Evolutionary conservation across 2,797 vertebrate species (phyloP), one percentile per base, ranked within the genome.

Genomic region (Mareca penelope): DNA sequence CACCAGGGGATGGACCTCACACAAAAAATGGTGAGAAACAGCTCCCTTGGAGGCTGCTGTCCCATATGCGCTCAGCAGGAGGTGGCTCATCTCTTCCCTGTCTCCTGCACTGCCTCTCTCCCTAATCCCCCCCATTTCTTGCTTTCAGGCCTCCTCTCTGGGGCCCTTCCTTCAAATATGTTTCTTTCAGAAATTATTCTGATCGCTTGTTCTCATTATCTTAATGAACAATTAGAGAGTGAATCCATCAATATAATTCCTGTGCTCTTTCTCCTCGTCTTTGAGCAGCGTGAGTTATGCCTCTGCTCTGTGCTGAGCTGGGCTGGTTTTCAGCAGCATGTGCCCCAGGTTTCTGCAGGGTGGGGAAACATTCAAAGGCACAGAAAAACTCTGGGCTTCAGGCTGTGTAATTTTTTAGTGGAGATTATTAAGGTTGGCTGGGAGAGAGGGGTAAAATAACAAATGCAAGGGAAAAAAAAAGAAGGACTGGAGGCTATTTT

Each of bases 221-320:
- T 60, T 90, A 90, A 94, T 71, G 91, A 95, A 82, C 83, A 95
- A 77, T 82, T 77, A 90, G 68, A 28, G 19, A 68, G 64, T 12
- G 78, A 90, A 88, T 91, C 67, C 1, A 7, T 85, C 85, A 71
- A 15, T 75, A 60, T 84, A 93, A 93, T 88, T 76, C 79, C 55
- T 42, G 14, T n/a, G 31, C 52, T 92, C 83, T 61, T 88, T 60
- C 52, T 90, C 60, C 67, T 60, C 68, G 70, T 73, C 75, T 91
- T 72, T 1, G 6, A 85, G 42, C 65, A 80, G 75, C 21, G 6
- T 44, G 88, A 88, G 59, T 88, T 90, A 57, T 64, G 33, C 33
- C 29, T 35, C 60, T 28, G 19, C 23, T 56, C 46, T 59, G 21
- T 42, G 85, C 60, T 0, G 4, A 80, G n/a, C 24, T 14, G 6